Evolutionary conservation across 92 coral and sea anemone species (phyloP).

Genomic region (Pocillopora grandis): DNA sequence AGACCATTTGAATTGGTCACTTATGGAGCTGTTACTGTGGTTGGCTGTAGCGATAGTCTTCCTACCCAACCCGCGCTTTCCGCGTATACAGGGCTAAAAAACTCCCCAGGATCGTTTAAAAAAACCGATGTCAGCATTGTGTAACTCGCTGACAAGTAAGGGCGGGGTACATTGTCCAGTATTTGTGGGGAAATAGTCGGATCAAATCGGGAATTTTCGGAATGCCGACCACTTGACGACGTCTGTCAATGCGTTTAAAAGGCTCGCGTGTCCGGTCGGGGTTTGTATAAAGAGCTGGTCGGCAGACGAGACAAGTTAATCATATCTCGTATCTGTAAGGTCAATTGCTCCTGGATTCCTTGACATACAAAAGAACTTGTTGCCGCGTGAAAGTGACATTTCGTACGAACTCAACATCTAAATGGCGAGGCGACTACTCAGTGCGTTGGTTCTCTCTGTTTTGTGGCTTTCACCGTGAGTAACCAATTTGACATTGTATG

Average conservation of each 20-base stretch:
- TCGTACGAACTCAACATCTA: not conserved
- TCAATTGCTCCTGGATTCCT: slow-evolving; percentile 26
- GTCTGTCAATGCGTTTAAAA: not conserved
- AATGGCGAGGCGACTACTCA: slow-evolving; percentile 14
- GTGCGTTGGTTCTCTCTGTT: slow-evolving; percentile 12
- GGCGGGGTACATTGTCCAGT: slow-evolving; percentile 13
- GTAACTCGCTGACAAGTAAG: slow-evolving; percentile 5
- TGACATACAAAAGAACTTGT: slow-evolving; percentile 10
- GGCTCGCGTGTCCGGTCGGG: slow-evolving; percentile 9
- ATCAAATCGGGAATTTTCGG: slow-evolving; percentile 2
- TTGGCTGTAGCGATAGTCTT: not conserved
- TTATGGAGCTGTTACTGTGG: not conserved
- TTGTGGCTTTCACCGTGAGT: slow-evolving; percentile 34
- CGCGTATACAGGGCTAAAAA: not conserved
- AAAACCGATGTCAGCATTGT: slow-evolving; percentile 6
- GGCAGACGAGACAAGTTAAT: slow-evolving; percentile 14
- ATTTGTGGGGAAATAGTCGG: slow-evolving; percentile 8
- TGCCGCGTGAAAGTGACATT: not conserved
- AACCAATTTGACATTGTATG: not conserved
- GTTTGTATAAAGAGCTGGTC: slow-evolving; percentile 3
- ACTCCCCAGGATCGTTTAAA: not conserved
- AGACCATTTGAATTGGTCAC: not conserved
- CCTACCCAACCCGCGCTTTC: slow-evolving; percentile 18
- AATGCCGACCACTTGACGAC: slow-evolving; percentile 22
- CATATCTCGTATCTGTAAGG: slow-evolving; percentile 12